Percentiles rank a stretch among this genome's conserved stretches.
Evolutionary conservation across 1,140 invertebrate genomes (phyloP).

Genomic region (Aphaenogaster ashmeadi): DNA sequence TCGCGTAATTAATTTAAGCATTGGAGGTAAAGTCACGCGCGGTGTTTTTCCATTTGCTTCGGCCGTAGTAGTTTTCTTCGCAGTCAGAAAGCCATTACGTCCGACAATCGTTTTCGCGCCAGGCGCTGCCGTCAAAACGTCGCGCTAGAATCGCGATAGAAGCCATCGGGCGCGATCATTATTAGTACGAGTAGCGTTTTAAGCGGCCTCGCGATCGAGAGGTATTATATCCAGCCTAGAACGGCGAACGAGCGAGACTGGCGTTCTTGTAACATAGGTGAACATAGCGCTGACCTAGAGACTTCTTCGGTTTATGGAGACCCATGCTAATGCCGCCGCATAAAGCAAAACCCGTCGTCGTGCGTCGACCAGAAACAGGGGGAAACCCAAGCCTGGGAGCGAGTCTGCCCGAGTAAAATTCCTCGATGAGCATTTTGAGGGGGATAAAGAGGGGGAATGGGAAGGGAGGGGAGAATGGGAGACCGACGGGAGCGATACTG

Average conservation of each 20-base stretch:
- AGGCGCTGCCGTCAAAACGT: not conserved
- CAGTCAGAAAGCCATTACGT: not conserved
- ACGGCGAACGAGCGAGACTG: conserved; percentile 21
- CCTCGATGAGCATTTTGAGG: conserved; percentile 79
- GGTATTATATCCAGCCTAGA: not conserved
- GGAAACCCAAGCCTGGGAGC: conserved; percentile 79
- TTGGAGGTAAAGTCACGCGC: not conserved
- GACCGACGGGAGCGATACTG: conserved; percentile 34
- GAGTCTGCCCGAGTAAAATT: conserved; percentile 85
- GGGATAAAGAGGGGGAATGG: conserved; percentile 8
- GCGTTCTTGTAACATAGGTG: conserved; percentile 43
- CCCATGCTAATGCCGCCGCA: conserved; percentile 79
- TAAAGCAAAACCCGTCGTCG: conserved; percentile 73
- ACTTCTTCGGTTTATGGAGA: conserved; percentile 82
- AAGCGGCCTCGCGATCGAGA: not conserved
- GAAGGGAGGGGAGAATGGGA: not conserved
- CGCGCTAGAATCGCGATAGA: conserved; percentile 7
- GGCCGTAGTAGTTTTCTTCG: not conserved
- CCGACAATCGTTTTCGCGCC: not conserved
- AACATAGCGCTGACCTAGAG: conserved; percentile 84
- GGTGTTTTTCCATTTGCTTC: not conserved
- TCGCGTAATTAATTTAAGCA: not conserved
- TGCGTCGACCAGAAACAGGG: conserved; percentile 68
- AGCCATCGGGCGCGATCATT: not conserved
- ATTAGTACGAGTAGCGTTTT: not conserved